Evolutionary conservation across 2,888 invertebrate species (phyloP), one percentile per base, ranked within the genome.

Genomic region (Belgica antarctica): DNA sequence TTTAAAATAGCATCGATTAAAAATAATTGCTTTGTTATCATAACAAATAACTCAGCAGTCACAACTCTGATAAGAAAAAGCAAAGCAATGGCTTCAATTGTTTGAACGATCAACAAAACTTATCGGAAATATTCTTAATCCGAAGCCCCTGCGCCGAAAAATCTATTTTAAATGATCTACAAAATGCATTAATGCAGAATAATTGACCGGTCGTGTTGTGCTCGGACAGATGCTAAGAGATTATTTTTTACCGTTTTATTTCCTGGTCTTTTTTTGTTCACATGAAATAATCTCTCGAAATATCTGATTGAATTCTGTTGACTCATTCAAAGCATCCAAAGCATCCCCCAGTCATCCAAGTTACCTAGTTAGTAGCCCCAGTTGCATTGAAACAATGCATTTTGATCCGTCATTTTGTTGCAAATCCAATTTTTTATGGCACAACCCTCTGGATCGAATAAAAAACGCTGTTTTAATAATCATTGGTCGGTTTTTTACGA

Each of bases 141-240:
- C 34, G 5, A 31, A 31, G 12, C 12, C 12, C 12, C 12, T 31
- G 12, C 34, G 5, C 12, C 34, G n/a, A 31, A 8, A 52, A 52
- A 17, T 52, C 5, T 52, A 12, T 22, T 52, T 3, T 8, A 7
- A 3, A 52, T 52, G n/a, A 52, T 62, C 34, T n/a, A 10, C 19
- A 4, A 65, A 57, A 68, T 68, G 68, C 52, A 68, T 31, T 57
- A 68, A 57, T 68, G 68, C 68, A 68, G 68, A 68, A 68, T 68
- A 68, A 68, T 68, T 68, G 68, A 68, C 68, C 68, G 34, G 1
- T 52, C 68, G 28, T 27, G 27, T 31, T 15, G n/a, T 24, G n/a
- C 1, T 46, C 22, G 19, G 47, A 57, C 47, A 68, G 68, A 28
- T 68, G 68, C 2, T 17, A 22, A 22, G 52, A 52, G 34, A 34